Evolutionary conservation across 2,113 vertebrate genomes (phyloP), one percentile per base, ranked within the genome.

Genomic region (Uria lomvia): DNA sequence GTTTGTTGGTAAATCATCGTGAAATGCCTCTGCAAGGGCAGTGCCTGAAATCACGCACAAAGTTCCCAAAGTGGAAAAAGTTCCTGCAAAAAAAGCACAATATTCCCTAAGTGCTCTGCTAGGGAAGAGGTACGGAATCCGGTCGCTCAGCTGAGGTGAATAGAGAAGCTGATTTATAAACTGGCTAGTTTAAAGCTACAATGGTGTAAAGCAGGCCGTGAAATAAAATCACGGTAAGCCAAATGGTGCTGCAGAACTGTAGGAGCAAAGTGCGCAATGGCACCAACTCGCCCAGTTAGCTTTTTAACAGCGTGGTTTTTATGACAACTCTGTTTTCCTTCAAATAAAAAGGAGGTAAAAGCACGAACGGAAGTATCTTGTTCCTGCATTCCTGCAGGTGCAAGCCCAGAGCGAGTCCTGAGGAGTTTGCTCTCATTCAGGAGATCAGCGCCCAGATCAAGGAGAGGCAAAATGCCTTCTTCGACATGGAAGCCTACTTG

Each of bases 401-500:
- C 90, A 98, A 97, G 95, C 90, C 87, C 59, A 94, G 94, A 11
- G 98, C 98, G 20, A 98, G 98, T 23, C 97, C 92, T 34, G 98
- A 98, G 71, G 99, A 99, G 70, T 91, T 94, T 8, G 97, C 98
- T 56, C 92, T 98, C 30, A 91, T 99, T 55, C 97, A 98, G 56
- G 98, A 99, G 94, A 98, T 99, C 88, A 98, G 98, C 36, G 71
- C 95, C 55, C 98, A 98, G 97, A 99, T 99, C 94, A 99, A 99
- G 98, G 99, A 99, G 34, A 98, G 98, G 77, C 99, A 99, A 87
- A 98, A 99, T 94, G 87, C 98, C 45, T 99, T 99, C 98, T 99
- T 99, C 40, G 99, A 99, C 95, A 99, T 99, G 99, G 99, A 99
- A 95, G 99, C 99, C 36, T 99, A 99, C 97, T 98, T 99, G 96